Evolutionary conservation across 2,113 vertebrate species (phyloP), one percentile per base, ranked within the genome.

Genomic region (Coracopsis vasa): DNA sequence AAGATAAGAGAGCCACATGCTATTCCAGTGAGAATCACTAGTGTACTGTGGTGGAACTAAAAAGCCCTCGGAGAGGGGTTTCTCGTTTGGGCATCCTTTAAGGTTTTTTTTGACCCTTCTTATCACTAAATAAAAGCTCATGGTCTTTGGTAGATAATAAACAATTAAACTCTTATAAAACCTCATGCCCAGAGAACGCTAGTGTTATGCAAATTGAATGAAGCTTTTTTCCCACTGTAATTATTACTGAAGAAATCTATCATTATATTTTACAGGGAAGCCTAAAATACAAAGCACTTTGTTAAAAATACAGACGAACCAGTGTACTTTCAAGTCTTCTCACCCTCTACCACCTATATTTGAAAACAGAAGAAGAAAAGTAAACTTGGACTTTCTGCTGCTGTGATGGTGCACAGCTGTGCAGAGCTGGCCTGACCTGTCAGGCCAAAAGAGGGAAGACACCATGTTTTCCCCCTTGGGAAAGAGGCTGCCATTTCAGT

Each of bases 141-240:
- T 82, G 42, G 81, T 88, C 47, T 95, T 77, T 85, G 39, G 64
- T 94, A 95, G 94, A 93, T 81, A 80, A 94, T 95, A 74, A 58
- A 80, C 50, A 81, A 88, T 82, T 90, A 88, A 92, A 71, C 41
- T 61, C 50, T 78, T 72, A 77, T 86, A 92, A 98, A 95, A 64
- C 58, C 87, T 83, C 66, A 86, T 31, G 51, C 47, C 78, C n/a
- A 12, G 10, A 88, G 70, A 73, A 72, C 58, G 31, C 25, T n/a
- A 60, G 21, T 66, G 93, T 97, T 97, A 96, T 37, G 84, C 85
- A 95, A 97, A n/a, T 80, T 58, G 72, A 80, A 91, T 61, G 50
- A 91, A 64, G 33, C 37, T 44, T 66, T 31, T 80, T 7, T 11
- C 73, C 75, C 23, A 18, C 31, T 56, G 29, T 21, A 81, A 82